Evolutionary conservation across 2,888 invertebrate genomes (phyloP), one percentile per base, ranked within the genome.

Genomic region (Perithous albicinctus): DNA sequence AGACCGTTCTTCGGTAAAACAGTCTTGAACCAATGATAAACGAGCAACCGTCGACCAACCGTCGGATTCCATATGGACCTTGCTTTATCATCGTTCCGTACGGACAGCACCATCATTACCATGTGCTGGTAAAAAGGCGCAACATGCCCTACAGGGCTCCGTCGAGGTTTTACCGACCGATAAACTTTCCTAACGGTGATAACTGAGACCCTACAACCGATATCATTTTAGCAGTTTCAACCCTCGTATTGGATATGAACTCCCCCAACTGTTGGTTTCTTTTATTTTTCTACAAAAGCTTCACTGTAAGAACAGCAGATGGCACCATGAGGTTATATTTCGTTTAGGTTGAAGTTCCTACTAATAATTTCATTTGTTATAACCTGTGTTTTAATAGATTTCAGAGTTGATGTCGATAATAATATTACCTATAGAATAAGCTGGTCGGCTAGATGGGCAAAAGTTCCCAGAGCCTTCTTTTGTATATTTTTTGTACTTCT

Each of bases 281-380:
- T n/a, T 29, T 5, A 1, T 48, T 29, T 2, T 3, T 1, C n/a
- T 6, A 5, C 5, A 29, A 29, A 6, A 29, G 54, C n/a, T 56
- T 56, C 54, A 5, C 10, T n/a, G 1, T 0, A 15, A 0, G 3
- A 26, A n/a, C 29, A n/a, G 29, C n/a, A 29, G 54, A 56, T 56
- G 12, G n/a, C 54, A n/a, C 54, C n/a, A 29, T 26, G 4, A 56
- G 54, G 54, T 7, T 29, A 4, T n/a, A 56, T 56, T 56, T 56
- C 6, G n/a, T 51, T 23, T 5, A 29, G 29, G n/a, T n/a, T n/a
- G n/a, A n/a, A n/a, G n/a, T n/a, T n/a, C n/a, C n/a, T n/a, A n/a
- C n/a, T n/a, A n/a, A n/a, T n/a, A n/a, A n/a, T n/a, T n/a, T n/a
- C n/a, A n/a, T n/a, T n/a, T n/a, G n/a, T n/a, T n/a, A n/a, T n/a